Percentiles rank a stretch among this genome's conserved stretches.
Conservation (phyloP, 2,113 vertebrate species). For the Nycticryphes semicollaris region DNA sequence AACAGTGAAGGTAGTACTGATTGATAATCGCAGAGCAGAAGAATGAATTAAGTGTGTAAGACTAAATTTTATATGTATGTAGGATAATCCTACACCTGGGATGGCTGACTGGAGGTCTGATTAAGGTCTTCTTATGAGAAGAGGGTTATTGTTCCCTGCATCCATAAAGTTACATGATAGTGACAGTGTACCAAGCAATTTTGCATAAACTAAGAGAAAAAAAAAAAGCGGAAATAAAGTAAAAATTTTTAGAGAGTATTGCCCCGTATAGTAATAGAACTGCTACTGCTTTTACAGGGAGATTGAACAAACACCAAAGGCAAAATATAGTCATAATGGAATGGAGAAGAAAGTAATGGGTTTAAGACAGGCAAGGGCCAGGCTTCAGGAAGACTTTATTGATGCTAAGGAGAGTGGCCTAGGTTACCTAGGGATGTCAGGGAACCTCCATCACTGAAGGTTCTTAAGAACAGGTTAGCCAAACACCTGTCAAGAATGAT, state of each 20-base stretch:
- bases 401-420: neutral
- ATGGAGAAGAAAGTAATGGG: neutral
- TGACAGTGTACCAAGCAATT: neutral
- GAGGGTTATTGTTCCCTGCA: neutral
- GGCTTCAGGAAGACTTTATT: neutral
- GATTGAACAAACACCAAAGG: neutral
- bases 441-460: neutral
- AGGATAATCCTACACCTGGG: neutral
- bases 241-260: neutral
- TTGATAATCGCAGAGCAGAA: neutral
- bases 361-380: neutral
- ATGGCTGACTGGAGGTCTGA: neutral
- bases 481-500: constrained; percentile 41
- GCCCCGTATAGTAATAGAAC: neutral
- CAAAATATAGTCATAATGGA: neutral
- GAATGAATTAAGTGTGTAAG: neutral
- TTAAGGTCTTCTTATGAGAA: neutral
- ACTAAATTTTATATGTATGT: neutral
- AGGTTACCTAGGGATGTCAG: neutral
- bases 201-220: neutral
- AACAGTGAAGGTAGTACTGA: neutral
- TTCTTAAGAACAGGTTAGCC: constrained; percentile 37
- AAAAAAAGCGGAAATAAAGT: neutral
- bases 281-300: neutral
- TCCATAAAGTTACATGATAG: neutral